Base-by-base conservation (phyloP, 2,888 invertebrate species). In the Leucania comma region DNA sequence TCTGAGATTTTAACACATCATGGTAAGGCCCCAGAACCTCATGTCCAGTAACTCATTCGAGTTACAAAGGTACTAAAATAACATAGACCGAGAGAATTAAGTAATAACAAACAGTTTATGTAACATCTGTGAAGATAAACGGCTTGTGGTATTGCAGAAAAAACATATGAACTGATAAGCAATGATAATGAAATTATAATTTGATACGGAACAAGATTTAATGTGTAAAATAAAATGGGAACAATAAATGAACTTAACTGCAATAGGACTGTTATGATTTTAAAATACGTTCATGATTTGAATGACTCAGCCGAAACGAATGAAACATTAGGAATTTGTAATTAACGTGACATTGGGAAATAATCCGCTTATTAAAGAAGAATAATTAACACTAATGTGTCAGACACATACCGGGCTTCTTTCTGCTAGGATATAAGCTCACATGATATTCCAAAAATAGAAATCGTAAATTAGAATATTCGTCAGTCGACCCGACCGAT, bases 311-410 rank as follows among this genome's bases (percentile, higher is more conserved):
- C 20, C 26, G 20, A 22, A 22, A 2, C 12, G 38, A 42, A n/a
- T 24, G 54, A 64, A 38, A 54, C 68, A 35, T 57, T 14, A 51
- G 20, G 50, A 60, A 60, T 20, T 29, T 14, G 38, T 38, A 48
- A 48, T 32, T 10, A 73, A 50, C 48, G 26, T 58, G 57, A 58
- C 78, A 77, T 77, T 75, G 79, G 29, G 8, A 58, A 60, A 79
- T 80, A 75, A 75, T 73, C 74, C 50, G 35, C 61, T 72, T 46
- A 72, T 46, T 48, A 72, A 46, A 51, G 17, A 56, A 48, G 51
- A 68, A 74, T 78, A 71, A 71, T 78, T 26, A 51, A 24, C 42
- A 57, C 50, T 57, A 46, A 57, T 26, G 8, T 5, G 56, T 22
- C 35, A 4, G 32, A 53, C 79, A 53, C 38, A 71, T 61, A 24